Evolutionary conservation across 2,888 invertebrate genomes (phyloP).

Genomic region (Parnassius mnemosyne): DNA sequence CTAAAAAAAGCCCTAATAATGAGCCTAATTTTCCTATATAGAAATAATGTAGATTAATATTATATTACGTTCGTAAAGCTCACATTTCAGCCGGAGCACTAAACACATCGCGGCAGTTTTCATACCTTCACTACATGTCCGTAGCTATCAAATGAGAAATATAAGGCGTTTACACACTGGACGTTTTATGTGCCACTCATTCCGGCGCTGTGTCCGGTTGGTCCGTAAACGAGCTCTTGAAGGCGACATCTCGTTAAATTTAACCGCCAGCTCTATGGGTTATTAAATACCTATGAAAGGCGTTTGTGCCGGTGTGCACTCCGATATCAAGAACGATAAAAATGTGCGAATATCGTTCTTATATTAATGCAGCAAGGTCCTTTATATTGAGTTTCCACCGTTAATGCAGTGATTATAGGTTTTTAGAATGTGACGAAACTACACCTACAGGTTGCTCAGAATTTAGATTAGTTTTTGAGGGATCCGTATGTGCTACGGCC

Average conservation of each 20-base stretch:
- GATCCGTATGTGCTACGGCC: too few relatives aligned
- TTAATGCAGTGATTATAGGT: background rate
- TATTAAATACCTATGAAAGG: conserved; percentile 12
- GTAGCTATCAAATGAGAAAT: conserved; percentile 1
- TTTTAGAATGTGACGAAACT: background rate
- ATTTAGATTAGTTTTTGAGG: too few relatives aligned
- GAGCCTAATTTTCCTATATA: too few relatives aligned
- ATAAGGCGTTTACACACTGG: background rate
- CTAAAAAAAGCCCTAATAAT: too few relatives aligned
- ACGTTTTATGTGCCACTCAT: background rate
- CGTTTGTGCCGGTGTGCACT: background rate
- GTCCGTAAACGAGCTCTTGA: conserved; percentile 12
- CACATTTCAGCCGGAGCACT: background rate
- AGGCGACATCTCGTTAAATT: conserved; percentile 21
- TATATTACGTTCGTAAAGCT: too few relatives aligned
- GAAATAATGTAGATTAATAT: too few relatives aligned
- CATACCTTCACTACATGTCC: background rate
- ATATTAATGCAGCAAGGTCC: background rate
- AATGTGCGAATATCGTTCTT: conserved; percentile 1
- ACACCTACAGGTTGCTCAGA: background rate
- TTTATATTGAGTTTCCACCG: background rate
- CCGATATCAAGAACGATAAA: background rate
- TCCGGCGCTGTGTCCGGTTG: conserved; percentile 9
- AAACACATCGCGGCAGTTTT: background rate
- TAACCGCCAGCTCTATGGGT: conserved; percentile 9